phyloP scores from a whole-genome alignment of 2,888 invertebrate genomes.

The Octodonta nipae region DNA sequence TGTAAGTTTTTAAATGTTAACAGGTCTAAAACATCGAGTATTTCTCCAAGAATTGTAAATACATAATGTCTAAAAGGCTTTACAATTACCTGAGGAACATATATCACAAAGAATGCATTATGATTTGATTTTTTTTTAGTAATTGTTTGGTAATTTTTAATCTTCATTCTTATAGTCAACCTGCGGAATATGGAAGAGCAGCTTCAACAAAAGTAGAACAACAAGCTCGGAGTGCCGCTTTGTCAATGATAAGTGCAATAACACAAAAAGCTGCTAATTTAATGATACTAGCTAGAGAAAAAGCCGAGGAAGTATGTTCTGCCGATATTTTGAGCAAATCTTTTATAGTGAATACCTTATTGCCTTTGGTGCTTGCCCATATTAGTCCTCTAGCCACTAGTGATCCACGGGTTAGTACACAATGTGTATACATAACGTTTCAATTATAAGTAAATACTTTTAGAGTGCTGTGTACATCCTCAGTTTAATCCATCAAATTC shows the following conservation, averaged over 20 bases:
- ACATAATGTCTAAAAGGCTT: too few relatives aligned
- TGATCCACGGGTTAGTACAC: constrained; percentile 59
- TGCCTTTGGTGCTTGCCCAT: constrained; percentile 76
- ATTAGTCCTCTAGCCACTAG: constrained; percentile 66
- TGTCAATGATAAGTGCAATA: constrained; percentile 64
- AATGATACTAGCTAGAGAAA: constrained; percentile 61
- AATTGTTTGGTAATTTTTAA: too few relatives aligned
- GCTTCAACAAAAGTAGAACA: constrained; percentile 31
- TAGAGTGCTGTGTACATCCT: constrained; percentile 77
- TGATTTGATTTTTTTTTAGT: too few relatives aligned
- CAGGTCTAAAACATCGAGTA: too few relatives aligned
- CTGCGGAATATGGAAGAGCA: constrained; percentile 30
- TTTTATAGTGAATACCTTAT: constrained; percentile 54
- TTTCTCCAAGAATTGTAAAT: too few relatives aligned
- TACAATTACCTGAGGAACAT: too few relatives aligned
- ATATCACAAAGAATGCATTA: too few relatives aligned
- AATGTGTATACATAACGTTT: too few relatives aligned
- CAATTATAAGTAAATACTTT: constrained; percentile 22
- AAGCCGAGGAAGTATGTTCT: constrained; percentile 45
- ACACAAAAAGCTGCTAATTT: constrained; percentile 65
- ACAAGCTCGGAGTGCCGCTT: constrained; percentile 54
- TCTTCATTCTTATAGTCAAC: constrained; percentile 28
- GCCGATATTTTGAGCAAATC: constrained; percentile 46
- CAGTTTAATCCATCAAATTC: constrained; percentile 70
- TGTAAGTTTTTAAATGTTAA: too few relatives aligned